Base-by-base conservation (phyloP, 2,797 vertebrate species). In the Petrocephalus sullivani region DNA sequence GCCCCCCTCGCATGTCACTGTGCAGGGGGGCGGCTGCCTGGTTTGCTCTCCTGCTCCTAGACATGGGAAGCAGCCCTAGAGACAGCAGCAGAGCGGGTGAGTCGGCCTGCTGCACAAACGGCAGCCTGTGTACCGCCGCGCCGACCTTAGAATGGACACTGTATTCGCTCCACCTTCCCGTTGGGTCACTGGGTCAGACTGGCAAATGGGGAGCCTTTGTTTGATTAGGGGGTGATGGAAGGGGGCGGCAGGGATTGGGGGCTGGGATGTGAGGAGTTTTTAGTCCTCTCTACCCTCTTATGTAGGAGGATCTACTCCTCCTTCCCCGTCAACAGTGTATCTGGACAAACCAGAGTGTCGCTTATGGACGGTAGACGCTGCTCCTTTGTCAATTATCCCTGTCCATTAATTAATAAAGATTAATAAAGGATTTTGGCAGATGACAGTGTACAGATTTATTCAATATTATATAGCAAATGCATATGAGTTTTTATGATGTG, bases 121-220 rank as follows among this genome's bases (percentile, higher is more conserved):
- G 88, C 37, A 88, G 91, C 89, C 90, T 92, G 92, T 94, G 91
- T 58, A 89, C 90, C 91, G 90, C 90, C 91, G 91, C 14, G 90
- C 88, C 90, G 93, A 92, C 91, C 91, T 88, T 88, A 92, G 91
- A 93, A 92, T 91, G 91, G 91, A 93, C 92, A 92, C 90, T 89
- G 93, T 92, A 91, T 92, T 93, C 92, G 94, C 92, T 88, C 92
- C 91, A 93, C 93, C 95, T 95, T 91, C 91, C 90, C 91, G 93
- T 92, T 94, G 94, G 95, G 95, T 96, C 95, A 96, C 94, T 96
- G 95, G 95, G 95, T 95, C 95, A 96, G 91, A 92, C 92, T 91
- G 87, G 90, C 91, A 92, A 95, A 95, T 95, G 95, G 93, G 93
- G 91, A 93, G 87, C 94, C 94, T 95, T 95, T 96, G 94, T 96